These are phyloP conservation scores for Lasioglossum villosulum DNA, from an alignment of 2,888 invertebrate genomes.

Conservation along the genomic window DNA sequence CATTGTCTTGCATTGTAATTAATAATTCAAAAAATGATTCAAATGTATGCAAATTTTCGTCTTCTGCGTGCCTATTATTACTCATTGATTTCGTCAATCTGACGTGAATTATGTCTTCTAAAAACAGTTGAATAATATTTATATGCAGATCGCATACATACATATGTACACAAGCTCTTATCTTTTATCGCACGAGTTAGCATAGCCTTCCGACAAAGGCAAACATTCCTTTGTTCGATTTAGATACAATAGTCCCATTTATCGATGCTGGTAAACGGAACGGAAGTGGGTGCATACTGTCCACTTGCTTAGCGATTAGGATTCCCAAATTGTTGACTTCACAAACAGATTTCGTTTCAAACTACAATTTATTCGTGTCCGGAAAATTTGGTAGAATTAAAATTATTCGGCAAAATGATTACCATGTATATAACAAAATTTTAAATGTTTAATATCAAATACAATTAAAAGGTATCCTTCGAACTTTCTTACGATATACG, in stretches of 20 bases:
- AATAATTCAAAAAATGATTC: background rate
- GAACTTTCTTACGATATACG: background rate
- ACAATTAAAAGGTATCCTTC: background rate
- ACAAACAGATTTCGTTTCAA: background rate
- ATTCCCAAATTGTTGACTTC: background rate
- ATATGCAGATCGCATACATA: background rate
- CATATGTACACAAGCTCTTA: conserved; percentile 23
- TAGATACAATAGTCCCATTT: conserved; percentile 24
- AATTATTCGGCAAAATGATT: background rate
- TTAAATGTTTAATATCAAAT: background rate
- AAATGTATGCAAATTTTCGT: background rate
- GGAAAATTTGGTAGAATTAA: background rate
- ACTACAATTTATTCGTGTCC: background rate
- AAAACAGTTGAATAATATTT: conserved; percentile 25
- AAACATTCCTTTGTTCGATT: conserved; percentile 47
- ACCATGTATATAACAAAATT: background rate
- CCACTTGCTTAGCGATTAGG: conserved; percentile 7
- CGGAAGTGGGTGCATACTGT: background rate
- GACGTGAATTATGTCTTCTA: background rate
- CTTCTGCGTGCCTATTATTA: background rate
- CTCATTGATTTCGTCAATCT: conserved; percentile 14
- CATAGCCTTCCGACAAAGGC: conserved; percentile 37
- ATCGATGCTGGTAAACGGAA: conserved; percentile 6
- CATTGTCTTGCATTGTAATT: background rate
- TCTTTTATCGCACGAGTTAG: conserved; percentile 27